Conservation (phyloP, 2,113 vertebrate genomes). For the Eclectus roratus region DNA sequence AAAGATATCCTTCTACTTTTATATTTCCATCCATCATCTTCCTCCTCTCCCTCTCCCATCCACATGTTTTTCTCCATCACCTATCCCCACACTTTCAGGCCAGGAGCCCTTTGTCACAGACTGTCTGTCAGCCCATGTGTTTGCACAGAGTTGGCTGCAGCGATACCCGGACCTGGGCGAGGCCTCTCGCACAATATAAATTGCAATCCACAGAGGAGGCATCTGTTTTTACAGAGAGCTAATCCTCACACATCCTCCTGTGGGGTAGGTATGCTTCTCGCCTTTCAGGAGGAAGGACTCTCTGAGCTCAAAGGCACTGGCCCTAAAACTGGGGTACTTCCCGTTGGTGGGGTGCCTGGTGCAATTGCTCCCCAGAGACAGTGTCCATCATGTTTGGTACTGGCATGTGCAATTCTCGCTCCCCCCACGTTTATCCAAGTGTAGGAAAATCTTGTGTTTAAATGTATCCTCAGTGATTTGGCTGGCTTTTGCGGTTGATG, state of each 20-base stretch:
- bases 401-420: fast-evolving
- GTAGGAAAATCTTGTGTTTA: background rate
- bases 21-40: background rate
- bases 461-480: fast-evolving
- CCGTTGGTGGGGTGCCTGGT: fast-evolving
- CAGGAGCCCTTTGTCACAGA: background rate
- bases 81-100: background rate
- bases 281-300: background rate
- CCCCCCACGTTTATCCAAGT: fast-evolving
- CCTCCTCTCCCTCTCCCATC: background rate
- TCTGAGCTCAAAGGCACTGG: background rate
- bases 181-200: background rate
- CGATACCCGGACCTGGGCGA: background rate
- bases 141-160: background rate
- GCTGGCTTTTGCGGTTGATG: background rate
- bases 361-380: background rate
- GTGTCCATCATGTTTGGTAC: background rate
- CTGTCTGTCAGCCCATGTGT: background rate
- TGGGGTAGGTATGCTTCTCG: background rate
- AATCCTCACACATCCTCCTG: background rate
- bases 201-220: background rate
- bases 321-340: background rate
- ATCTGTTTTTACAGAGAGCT: background rate
- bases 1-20: background rate
- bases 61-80: background rate